Evolutionary conservation across 2,888 invertebrate genomes (phyloP).

Genomic region (Lepidonotus clava): DNA sequence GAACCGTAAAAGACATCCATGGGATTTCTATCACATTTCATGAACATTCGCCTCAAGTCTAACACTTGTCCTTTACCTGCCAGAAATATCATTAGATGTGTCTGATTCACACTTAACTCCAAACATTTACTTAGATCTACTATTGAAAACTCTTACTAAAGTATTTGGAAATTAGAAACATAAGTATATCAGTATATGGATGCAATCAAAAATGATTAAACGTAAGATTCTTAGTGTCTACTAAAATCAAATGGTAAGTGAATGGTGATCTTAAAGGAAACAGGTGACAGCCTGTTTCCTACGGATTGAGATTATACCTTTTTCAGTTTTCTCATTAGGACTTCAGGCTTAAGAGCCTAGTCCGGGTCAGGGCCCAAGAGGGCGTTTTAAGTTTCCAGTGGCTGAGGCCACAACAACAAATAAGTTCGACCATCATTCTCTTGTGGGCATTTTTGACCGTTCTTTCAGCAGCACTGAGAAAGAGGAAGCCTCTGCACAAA

Average conservation of each 20-base stretch:
- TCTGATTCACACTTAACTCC: too few relatives aligned
- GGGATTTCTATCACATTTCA: too few relatives aligned
- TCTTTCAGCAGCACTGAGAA: slow-evolving; percentile 61
- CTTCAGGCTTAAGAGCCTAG: background rate
- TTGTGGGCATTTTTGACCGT: slow-evolving; percentile 57
- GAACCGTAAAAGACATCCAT: too few relatives aligned
- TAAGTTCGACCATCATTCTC: slow-evolving; percentile 53
- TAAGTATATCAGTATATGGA: too few relatives aligned
- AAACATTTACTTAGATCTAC: too few relatives aligned
- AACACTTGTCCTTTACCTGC: too few relatives aligned
- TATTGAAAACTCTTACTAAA: too few relatives aligned
- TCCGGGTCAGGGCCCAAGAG: background rate
- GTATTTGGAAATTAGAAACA: too few relatives aligned
- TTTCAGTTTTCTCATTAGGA: background rate
- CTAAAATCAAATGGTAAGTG: background rate
- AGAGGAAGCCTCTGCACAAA: slow-evolving; percentile 60
- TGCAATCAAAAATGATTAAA: too few relatives aligned
- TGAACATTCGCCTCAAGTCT: too few relatives aligned
- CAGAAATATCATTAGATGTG: too few relatives aligned
- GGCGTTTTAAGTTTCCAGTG: background rate
- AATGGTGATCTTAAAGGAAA: background rate
- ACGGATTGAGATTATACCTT: background rate
- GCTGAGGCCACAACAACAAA: slow-evolving; percentile 19
- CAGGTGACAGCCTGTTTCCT: background rate
- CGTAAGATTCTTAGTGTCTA: background rate